Base-by-base conservation (phyloP, 2,797 vertebrate species). In the Protosalanx chinensis region DNA sequence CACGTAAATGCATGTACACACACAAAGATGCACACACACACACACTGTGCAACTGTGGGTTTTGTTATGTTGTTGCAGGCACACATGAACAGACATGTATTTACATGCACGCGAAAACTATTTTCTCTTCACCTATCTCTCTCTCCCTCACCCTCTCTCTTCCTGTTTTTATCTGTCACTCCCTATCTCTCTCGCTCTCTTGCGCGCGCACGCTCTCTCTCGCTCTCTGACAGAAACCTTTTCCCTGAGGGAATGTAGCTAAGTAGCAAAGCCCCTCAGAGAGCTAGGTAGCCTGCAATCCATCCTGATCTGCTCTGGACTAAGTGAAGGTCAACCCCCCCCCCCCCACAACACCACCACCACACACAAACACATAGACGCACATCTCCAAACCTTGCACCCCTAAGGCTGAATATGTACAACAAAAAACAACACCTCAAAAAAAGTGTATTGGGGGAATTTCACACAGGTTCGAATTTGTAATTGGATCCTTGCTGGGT, bases 121-220 rank as follows among this genome's bases (percentile, higher is more conserved):
- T 66, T 27, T 53, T 51, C 57, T 71, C 72, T 79, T 15, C 64
- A 72, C 78, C 16, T 29, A 18, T 57, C 64, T 53, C 49, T 32
- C 53, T 70, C 67, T 59, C 62, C 3, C 23, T 15, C 33, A 3
- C n/a, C 6, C 41, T 35, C 61, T 53, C 49, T 33, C 29, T 51
- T 30, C 49, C 59, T 41, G 32, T 46, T 29, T 27, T 23, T 49
- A 5, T 35, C 63, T 23, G 10, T 32, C 41, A 15, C 65, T 77
- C n/a, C 30, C 59, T 51, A 12, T 68, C 7, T 68, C 27, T 68
- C 3, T 68, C 53, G 13, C 35, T 37, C 68, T 15, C 67, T 59
- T 12, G 23, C n/a, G 3, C 56, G 23, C 56, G 23, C 15, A 12
- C 37, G 27, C 64, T 66, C 64, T 30, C 41, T 27, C 37, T 29